A percentile compares a stretch with the other conserved stretches of the same genome.
Evolutionary conservation across 1,140 invertebrate species (phyloP).

Genomic region (Lethocerus indicus): DNA sequence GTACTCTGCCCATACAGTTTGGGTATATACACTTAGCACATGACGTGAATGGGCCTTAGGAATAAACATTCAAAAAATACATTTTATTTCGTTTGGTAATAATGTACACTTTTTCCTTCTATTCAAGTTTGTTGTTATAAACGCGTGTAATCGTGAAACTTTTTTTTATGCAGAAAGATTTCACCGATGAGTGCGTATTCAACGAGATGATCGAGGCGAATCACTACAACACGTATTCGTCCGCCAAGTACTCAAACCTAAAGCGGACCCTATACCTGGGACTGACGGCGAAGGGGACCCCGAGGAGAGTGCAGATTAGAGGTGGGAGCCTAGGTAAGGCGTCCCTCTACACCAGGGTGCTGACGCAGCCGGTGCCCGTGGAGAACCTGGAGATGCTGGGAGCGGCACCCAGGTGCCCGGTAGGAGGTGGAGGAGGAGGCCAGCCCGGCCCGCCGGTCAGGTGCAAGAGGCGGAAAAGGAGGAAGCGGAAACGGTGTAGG

Average conservation of each 20-base stretch:
- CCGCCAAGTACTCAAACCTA: slow-evolving; percentile 48
- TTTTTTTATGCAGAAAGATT: slow-evolving; percentile 47
- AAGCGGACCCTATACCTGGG: slow-evolving; percentile 57
- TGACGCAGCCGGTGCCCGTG: slow-evolving; percentile 42
- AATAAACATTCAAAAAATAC: too few relatives aligned
- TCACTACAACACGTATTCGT: slow-evolving; percentile 72
- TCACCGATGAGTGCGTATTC: slow-evolving; percentile 68
- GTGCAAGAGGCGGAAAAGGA: slow-evolving; percentile 5
- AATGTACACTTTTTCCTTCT: too few relatives aligned
- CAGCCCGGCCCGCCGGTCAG: background rate
- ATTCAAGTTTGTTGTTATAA: too few relatives aligned
- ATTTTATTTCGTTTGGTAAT: too few relatives aligned
- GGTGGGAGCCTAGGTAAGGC: slow-evolving; percentile 37
- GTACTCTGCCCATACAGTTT: too few relatives aligned
- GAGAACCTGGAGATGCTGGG: slow-evolving; percentile 20
- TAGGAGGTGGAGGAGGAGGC: slow-evolving; percentile 15
- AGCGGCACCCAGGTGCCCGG: slow-evolving; percentile 6
- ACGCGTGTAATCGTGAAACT: too few relatives aligned
- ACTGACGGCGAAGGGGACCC: slow-evolving; percentile 44
- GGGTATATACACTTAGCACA: too few relatives aligned
- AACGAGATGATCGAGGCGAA: slow-evolving; percentile 67
- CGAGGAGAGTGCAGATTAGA: slow-evolving; percentile 5
- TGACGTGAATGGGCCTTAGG: too few relatives aligned
- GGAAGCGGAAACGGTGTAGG: slow-evolving; percentile 9
- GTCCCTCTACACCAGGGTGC: slow-evolving; percentile 45